Evolutionary conservation across 2,797 vertebrate genomes (phyloP), one percentile per base, ranked within the genome.

Genomic region (Rhadinocentrus ornatus): DNA sequence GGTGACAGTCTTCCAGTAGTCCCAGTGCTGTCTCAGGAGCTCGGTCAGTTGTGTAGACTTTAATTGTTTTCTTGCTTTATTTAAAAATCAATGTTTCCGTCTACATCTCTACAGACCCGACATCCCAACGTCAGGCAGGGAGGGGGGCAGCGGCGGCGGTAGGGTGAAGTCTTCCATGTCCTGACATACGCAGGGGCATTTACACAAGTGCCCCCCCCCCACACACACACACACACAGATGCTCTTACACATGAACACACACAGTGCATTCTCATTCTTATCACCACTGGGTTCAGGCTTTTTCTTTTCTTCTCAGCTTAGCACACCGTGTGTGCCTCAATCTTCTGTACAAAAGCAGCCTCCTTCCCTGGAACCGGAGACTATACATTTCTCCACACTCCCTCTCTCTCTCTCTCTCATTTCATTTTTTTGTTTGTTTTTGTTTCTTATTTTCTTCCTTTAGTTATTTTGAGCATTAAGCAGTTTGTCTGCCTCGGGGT

Each of bases 401-500:
- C 65, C 31, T 77, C 57, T 62, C 46, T 76, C 62, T 46, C 37
- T 39, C 13, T 15, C 13, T 32, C 7, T 32, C 31, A 7, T 32
- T 32, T 32, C 31, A 32, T 32, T 39, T 39, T 29, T 15, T 29
- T 16, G 2, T 29, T 2, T 27, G 11, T 32, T 84, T 69, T 78
- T 62, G 68, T 29, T 2, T 29, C 6, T 18, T 16, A 6, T 58
- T 72, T 58, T 76, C 46, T 71, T 81, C 41, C 71, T 82, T 70
- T 89, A 92, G 85, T 92, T 91, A 62, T 90, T 90, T 69, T 93
- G 92, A 87, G 90, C 83, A 52, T 77, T 93, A 72, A 89, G 90
- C 89, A 92, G 96, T 87, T 98, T 97, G 87, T 98, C 97, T 35
- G 98, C 97, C 86, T 99, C 97, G 1, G 95, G 96, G 88, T 99